Percentiles rank a stretch among this genome's conserved stretches.
These are phyloP conservation scores for Symphodus melops DNA, from an alignment of 2,113 vertebrate genomes.

Conservation along the genomic window DNA sequence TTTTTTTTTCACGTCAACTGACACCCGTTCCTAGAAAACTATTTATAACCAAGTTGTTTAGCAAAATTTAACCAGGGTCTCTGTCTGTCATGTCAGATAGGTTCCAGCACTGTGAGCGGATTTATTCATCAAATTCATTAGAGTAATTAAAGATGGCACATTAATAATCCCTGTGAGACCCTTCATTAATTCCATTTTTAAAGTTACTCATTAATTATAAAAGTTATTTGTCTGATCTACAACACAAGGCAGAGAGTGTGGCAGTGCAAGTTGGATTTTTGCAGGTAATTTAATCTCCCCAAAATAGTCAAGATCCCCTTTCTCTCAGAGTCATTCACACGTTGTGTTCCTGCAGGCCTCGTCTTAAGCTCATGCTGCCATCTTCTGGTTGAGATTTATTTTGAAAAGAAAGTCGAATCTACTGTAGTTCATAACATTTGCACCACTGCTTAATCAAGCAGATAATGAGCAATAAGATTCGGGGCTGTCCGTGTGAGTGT, in stretches of 20 bases:
- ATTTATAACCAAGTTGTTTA: slow-evolving; percentile 1
- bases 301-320: slow-evolving; percentile 20
- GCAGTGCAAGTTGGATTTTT: slow-evolving; percentile 15
- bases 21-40: background rate
- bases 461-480: slow-evolving; percentile 70
- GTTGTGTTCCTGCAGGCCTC: background rate
- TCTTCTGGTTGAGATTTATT: slow-evolving; percentile 62
- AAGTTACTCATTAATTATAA: slow-evolving; percentile 44
- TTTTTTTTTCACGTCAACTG: background rate
- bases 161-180: slow-evolving; percentile 52
- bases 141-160: slow-evolving; percentile 58
- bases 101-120: slow-evolving; percentile 19
- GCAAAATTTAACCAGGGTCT: slow-evolving; percentile 17
- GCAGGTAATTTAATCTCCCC: slow-evolving; percentile 32
- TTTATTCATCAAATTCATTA: slow-evolving; percentile 47
- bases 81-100: slow-evolving; percentile 4
- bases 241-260: slow-evolving; percentile 12
- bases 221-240: slow-evolving; percentile 21
- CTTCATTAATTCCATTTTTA: slow-evolving; percentile 33
- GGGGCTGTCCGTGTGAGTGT: slow-evolving; percentile 47
- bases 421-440: slow-evolving; percentile 69
- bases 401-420: background rate
- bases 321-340: slow-evolving; percentile 26
- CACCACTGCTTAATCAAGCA: slow-evolving; percentile 74
- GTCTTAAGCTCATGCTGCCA: slow-evolving; percentile 73